These are phyloP conservation scores for Halcyon leucocephala DNA, from an alignment of 2,797 vertebrate genomes.

Conservation along the genomic window DNA sequence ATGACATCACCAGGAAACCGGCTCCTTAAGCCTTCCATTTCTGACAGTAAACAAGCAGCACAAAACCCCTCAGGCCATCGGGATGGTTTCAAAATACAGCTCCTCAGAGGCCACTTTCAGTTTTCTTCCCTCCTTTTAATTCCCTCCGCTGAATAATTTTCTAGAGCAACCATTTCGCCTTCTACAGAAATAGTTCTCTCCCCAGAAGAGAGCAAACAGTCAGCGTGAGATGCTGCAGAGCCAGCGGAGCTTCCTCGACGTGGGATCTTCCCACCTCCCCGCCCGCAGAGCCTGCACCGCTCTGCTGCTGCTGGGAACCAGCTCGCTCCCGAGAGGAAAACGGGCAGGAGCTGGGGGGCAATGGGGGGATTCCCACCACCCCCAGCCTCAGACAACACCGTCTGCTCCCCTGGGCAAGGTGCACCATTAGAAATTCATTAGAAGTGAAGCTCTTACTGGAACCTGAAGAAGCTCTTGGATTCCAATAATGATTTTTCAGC, in stretches of 20 bases:
- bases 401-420: background rate
- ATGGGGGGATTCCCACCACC: background rate
- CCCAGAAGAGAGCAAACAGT: background rate
- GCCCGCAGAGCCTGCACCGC: background rate
- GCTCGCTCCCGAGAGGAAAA: background rate
- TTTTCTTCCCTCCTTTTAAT: background rate
- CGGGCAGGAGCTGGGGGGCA: accelerated
- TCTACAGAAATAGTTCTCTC: background rate
- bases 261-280: background rate
- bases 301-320: background rate
- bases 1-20: background rate
- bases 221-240: background rate
- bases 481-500: accelerated
- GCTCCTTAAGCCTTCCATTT: background rate
- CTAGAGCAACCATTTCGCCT: background rate
- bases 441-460: background rate
- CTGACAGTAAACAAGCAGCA: background rate
- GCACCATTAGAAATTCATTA: background rate
- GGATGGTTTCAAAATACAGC: background rate
- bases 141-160: background rate
- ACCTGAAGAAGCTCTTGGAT: background rate
- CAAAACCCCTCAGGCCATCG: background rate
- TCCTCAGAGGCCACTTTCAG: background rate
- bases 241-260: background rate
- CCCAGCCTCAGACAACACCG: accelerated